Evolutionary conservation across 2,797 vertebrate species (phyloP).

Genomic region (Pseudocheirus occidentalis): DNA sequence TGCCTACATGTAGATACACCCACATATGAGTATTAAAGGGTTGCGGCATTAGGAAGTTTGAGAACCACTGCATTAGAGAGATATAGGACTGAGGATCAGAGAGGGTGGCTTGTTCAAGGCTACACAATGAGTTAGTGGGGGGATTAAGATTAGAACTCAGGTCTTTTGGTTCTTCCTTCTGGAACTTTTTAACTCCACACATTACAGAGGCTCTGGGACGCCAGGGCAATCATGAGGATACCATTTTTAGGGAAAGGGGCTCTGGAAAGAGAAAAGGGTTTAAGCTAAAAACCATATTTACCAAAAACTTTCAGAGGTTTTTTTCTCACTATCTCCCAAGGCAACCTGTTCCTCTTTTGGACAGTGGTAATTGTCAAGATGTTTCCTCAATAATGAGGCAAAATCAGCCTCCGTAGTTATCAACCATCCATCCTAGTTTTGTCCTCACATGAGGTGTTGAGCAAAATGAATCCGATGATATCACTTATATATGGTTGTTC

Average conservation of each 20-base stretch:
- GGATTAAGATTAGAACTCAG: background rate
- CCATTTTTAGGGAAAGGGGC: background rate
- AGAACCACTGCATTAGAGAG: too few species aligned
- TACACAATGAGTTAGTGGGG: background rate
- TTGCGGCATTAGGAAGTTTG: too few species aligned
- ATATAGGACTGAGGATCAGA: background rate
- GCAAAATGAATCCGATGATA: background rate
- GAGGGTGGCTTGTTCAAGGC: background rate
- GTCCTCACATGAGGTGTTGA: background rate
- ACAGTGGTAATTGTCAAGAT: background rate
- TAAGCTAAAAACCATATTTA: background rate
- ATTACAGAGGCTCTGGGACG: background rate
- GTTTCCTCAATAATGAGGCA: background rate
- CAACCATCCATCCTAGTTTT: background rate
- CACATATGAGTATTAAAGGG: too few species aligned
- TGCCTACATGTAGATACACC: too few species aligned
- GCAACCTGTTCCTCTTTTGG: background rate
- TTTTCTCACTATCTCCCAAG: background rate
- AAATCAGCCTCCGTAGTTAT: background rate
- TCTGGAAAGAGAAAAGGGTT: background rate
- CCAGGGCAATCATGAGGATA: background rate
- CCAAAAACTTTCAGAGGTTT: background rate
- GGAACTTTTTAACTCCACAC: background rate
- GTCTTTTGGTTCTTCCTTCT: background rate
- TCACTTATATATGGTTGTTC: background rate